Evolutionary conservation across 1,140 invertebrate species (phyloP).

Genomic region (Orius insidiosus): DNA sequence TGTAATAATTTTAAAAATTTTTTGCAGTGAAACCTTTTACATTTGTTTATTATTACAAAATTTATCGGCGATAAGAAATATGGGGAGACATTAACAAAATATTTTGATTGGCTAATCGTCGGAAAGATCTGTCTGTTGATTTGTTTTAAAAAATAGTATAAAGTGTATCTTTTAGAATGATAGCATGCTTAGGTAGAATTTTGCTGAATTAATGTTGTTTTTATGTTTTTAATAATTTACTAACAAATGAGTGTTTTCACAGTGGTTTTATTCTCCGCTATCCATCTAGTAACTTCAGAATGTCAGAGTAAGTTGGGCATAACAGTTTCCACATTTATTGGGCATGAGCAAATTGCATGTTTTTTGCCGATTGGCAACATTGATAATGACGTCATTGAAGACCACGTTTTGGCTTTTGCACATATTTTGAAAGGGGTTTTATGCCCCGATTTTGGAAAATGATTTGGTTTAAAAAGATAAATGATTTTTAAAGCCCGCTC

Average conservation of each 20-base stretch:
- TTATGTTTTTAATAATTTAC: slow-evolving; percentile 1
- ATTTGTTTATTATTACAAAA: too few relatives aligned
- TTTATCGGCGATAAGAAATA: too few relatives aligned
- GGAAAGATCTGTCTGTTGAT: too few relatives aligned
- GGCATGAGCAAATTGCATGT: not conserved
- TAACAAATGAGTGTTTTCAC: slow-evolving; percentile 18
- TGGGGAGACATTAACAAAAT: too few relatives aligned
- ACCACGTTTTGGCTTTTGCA: not conserved
- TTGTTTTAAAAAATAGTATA: too few relatives aligned
- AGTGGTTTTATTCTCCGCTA: slow-evolving; percentile 31
- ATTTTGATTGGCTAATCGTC: too few relatives aligned
- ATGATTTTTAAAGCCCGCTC: slow-evolving; percentile 43
- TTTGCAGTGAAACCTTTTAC: too few relatives aligned
- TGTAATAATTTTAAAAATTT: too few relatives aligned
- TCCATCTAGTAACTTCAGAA: slow-evolving; percentile 29
- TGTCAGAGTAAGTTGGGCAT: slow-evolving; percentile 33
- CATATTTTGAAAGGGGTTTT: not conserved
- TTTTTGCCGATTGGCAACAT: not conserved
- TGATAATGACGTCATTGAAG: not conserved
- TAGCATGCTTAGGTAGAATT: too few relatives aligned
- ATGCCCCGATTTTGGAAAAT: not conserved
- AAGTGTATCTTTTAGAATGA: too few relatives aligned
- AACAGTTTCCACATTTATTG: not conserved
- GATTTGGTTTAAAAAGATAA: not conserved
- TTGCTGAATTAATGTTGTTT: not conserved